Base-by-base conservation (phyloP, 2,888 invertebrate species). In the Azorinus chamasolen region DNA sequence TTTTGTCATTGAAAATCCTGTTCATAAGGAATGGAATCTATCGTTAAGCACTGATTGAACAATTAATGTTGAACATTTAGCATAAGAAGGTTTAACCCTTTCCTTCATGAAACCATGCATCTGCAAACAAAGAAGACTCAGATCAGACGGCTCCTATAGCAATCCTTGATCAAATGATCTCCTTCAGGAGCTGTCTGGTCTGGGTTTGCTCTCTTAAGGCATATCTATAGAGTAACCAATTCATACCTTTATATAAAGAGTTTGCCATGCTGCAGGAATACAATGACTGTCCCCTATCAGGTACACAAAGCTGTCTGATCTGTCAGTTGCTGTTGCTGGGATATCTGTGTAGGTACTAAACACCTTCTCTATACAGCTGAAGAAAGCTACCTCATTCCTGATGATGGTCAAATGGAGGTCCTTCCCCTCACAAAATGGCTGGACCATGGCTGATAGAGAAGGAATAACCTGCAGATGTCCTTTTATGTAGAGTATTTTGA, bases 341-440 rank as follows among this genome's bases (percentile, higher is more conserved):
- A 73, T 24, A 3, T 37, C 55, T 22, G 22, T 14, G 22, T 55
- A 68, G 14, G 48, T 37, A 12, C 45, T 55, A 25, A 59, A 71
- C 48, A 82, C 71, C 57, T 80, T 71, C 53, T 62, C 62, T n/a
- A 85, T 80, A 58, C 85, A 85, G 12, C 54, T 79, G 50, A 69
- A 85, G 62, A 83, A 85, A n/a, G 85, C 85, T 25, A 76, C 81
- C 63, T 85, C 85, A 80, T 85, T 85, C 55, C 85, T 76, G 22
- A 85, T 78, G 50, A 79, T 74, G 18, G 78, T 83, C 22, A 62
- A 27, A 58, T 85, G 83, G 1, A 83, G 73, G 32, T 83, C 63
- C 53, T 62, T 75, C 16, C 68, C 78, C 32, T 70, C 64, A 55
- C 55, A 78, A 18, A 76, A 61, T 12, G 79, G 81, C 41, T 76